Evolutionary conservation across 1,140 invertebrate species (phyloP), one percentile per base, ranked within the genome.

Genomic region (Copidosoma floridanum): DNA sequence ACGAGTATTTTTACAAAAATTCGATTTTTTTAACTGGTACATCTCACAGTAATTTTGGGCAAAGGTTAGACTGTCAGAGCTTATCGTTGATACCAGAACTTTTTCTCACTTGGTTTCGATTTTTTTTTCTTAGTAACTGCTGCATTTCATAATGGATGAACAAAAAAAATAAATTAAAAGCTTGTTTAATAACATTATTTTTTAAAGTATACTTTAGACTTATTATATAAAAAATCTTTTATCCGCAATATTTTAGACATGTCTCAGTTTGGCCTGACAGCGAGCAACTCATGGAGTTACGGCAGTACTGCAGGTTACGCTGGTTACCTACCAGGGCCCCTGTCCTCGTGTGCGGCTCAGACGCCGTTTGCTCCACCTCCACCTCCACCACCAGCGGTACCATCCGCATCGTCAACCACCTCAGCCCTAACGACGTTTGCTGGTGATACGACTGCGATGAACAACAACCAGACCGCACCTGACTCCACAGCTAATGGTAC

Each of bases 211-310:
- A 37, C 7, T 10, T 37, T 14, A 14, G 14, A 37, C 32, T 7
- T 37, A 37, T 14, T 14, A 8, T 14, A 14, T 37, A 37, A 8
- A 7, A 14, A 37, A 8, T 37, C 32, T 37, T 10, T 37, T 14
- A 8, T n/a, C n/a, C n/a, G n/a, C n/a, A n/a, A 44, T 21, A 35
- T 53, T 75, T 44, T 77, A 90, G 89, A 89, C 77, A 88, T 90
- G 86, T 85, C 87, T 46, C 88, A 90, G 76, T 90, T 90, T 70
- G 87, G 89, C 38, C 74, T 90, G 74, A 88, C 88, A 69, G 88
- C 88, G 61, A 85, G 88, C 60, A 91, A 92, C 72, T 88, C 88
- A 3, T 93, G 90, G 90, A 89, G 90, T 37, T 92, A 92, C 70
- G 85, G 89, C 4, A 86, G 89, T n/a, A 88, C 89, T 10, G 87